Evolutionary conservation across 2,888 invertebrate genomes (phyloP).

Genomic region (Lasioglossum figueresi): DNA sequence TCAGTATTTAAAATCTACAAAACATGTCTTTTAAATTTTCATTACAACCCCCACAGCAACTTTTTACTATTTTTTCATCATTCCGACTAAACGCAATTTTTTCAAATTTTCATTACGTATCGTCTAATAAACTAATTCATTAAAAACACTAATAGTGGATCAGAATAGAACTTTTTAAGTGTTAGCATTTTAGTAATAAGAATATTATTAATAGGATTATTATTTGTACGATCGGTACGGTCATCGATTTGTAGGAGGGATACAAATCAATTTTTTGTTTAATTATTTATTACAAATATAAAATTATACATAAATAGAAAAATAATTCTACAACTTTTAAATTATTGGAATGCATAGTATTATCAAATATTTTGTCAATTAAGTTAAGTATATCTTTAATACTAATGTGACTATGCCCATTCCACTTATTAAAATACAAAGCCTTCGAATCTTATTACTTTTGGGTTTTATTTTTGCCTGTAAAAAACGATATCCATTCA

Average conservation of each 20-base stretch:
- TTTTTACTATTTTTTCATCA: too few species aligned
- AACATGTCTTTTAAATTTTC: too few species aligned
- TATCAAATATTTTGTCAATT: neutral
- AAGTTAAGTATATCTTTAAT: conserved; percentile 17
- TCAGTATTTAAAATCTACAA: too few species aligned
- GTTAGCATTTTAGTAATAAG: neutral
- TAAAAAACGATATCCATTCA: conserved; percentile 15
- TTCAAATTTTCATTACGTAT: too few species aligned
- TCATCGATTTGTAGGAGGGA: neutral
- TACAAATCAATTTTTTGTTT: neutral
- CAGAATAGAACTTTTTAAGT: neutral
- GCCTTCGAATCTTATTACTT: neutral
- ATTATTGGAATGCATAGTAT: neutral
- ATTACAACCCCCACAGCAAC: too few species aligned
- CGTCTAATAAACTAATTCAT: neutral
- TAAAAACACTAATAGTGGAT: neutral
- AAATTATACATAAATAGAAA: neutral
- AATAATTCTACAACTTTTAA: neutral
- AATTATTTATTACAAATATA: neutral
- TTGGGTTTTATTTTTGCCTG: conserved; percentile 38
- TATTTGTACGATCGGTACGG: neutral
- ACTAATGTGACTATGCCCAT: conserved; percentile 37
- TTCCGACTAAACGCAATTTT: too few species aligned
- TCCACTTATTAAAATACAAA: conserved; percentile 26
- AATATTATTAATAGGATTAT: neutral